Conservation (phyloP, 2,797 vertebrate species). For the Lutjanus argentimaculatus region DNA sequence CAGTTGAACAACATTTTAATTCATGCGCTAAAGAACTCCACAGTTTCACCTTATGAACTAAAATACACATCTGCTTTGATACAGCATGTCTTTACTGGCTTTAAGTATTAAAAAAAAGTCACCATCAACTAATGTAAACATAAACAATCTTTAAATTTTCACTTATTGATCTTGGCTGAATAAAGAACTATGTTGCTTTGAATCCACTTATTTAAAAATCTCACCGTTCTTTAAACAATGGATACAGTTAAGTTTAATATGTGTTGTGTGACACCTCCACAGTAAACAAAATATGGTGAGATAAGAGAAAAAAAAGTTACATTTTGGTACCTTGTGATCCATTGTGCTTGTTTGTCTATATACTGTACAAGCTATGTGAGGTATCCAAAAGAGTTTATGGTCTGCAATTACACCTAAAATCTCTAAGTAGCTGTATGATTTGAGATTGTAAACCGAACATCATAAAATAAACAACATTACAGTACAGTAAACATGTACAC, state of each 20-base stretch:
- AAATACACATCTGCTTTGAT: background rate
- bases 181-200: too few relatives aligned
- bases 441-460: background rate
- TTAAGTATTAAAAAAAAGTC: too few relatives aligned
- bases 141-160: too few relatives aligned
- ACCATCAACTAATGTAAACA: too few relatives aligned
- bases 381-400: background rate
- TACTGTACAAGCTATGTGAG: background rate
- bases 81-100: background rate
- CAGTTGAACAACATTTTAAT: too few relatives aligned
- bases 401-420: background rate
- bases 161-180: too few relatives aligned
- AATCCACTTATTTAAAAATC: too few relatives aligned
- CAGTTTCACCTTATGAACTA: too few relatives aligned
- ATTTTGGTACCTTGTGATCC: background rate
- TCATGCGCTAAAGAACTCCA: too few relatives aligned
- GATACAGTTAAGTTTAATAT: background rate
- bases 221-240: background rate
- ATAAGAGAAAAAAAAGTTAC: background rate
- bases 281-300: background rate
- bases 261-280: background rate
- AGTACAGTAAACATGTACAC: too few relatives aligned
- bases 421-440: background rate
- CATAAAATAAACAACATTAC: too few relatives aligned
- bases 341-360: background rate